Base-by-base conservation (phyloP, 2,888 invertebrate species). In the Megamerina dolium region DNA sequence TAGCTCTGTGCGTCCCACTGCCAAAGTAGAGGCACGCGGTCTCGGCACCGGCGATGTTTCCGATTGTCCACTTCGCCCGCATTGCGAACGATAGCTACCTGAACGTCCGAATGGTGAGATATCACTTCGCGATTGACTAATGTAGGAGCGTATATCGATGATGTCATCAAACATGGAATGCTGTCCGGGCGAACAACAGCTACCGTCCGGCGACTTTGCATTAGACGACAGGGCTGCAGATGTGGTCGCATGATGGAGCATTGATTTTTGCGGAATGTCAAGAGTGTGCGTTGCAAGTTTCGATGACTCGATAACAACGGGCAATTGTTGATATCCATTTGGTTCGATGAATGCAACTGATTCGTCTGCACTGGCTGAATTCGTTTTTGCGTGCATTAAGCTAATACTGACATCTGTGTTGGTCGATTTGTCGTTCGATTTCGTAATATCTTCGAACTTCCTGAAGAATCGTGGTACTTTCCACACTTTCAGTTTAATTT, bases 61-160 rank as follows among this genome's bases (percentile, higher is more conserved):
- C 13, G 55, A 58, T 45, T 73, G 76, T 20, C 79, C 77, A 23
- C 77, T 75, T 60, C 80, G 72, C 16, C 82, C 80, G 54, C 81
- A 81, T 57, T 83, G 82, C 6, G 83, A 82, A 43, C 82, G 74
- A 63, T 82, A 83, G 66, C 83, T 83, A 59, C 83, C 82, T 41
- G 81, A 80, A 55, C 84, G 74, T 4, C 81, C 80, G 54, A 84
- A 84, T 3, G 81, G 80, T 10, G 81, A 77, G 63, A 84, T 81
- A 58, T 84, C 84, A 62, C 83, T 82, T 49, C 84, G 72, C 3
- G 84, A 84, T 61, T 84, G 84, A 55, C 83, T 83, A 50, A 84
- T 77, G 57, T 84, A 84, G 10, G 83, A 83, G 53, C 83, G 76
- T 31, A 84, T 80, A 57, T 84, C 84, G 46, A 84, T 81, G 19